Conservation (phyloP, 2,113 vertebrate genomes). For the Heterocephalus glaber region DNA sequence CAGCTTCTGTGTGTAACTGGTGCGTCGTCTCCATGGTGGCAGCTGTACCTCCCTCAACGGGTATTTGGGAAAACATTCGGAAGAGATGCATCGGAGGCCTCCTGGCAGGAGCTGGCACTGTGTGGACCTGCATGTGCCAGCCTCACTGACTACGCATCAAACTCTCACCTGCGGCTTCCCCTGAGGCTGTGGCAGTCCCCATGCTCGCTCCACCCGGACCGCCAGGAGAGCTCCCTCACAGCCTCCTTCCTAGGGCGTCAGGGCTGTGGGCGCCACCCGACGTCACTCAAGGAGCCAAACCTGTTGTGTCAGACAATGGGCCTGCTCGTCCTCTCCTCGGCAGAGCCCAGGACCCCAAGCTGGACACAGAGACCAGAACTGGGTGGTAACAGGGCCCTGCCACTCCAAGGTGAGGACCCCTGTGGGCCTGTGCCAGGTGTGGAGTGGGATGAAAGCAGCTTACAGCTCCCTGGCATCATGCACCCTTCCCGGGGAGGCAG, state of each 20-base stretch:
- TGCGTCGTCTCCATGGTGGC: neutral
- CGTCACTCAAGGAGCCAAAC: rapidly evolving
- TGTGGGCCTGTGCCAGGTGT: neutral
- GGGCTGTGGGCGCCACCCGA: too few relatives aligned
- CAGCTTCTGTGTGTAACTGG: too few relatives aligned
- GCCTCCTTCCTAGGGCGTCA: too few relatives aligned
- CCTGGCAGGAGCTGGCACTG: neutral
- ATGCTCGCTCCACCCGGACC: too few relatives aligned
- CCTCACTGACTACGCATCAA: rapidly evolving
- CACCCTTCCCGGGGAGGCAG: neutral
- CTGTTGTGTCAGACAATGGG: rapidly evolving
- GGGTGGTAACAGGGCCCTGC: neutral
- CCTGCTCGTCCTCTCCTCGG: rapidly evolving
- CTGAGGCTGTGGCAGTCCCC: neutral
- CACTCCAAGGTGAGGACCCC: too few relatives aligned
- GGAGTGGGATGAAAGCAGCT: neutral
- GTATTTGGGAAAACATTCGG: neutral
- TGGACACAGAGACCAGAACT: too few relatives aligned
- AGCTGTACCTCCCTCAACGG: neutral
- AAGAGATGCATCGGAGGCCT: rapidly evolving
- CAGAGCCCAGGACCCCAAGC: neutral
- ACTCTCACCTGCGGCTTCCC: rapidly evolving
- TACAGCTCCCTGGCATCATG: neutral
- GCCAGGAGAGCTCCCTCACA: neutral
- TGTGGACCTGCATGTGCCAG: rapidly evolving